Evolutionary conservation across 2,888 invertebrate genomes (phyloP).

Genomic region (Noctuana brunneofusca): DNA sequence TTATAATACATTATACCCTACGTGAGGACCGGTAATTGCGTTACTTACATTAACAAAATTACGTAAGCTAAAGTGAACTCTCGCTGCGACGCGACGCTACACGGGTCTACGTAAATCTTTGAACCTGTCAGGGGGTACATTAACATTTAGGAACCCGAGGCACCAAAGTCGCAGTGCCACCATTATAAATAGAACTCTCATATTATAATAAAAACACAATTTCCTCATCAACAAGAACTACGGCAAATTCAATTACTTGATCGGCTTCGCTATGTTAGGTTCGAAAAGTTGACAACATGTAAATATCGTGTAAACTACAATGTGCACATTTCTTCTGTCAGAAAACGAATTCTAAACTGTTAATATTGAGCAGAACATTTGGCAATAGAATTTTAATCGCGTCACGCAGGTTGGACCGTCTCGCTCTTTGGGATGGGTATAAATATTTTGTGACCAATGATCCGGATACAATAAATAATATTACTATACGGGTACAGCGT

Average conservation of each 20-base stretch:
- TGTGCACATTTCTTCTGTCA: conserved; percentile 66
- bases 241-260: conserved; percentile 65
- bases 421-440: conserved; percentile 24
- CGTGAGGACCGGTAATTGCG: conserved; percentile 65
- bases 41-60: conserved; percentile 60
- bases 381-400: conserved; percentile 50
- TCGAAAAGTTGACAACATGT: conserved; percentile 60
- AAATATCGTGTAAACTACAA: conserved; percentile 51
- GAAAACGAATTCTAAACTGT: conserved; percentile 50
- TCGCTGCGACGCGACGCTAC: conserved; percentile 52
- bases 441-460: conserved; percentile 65
- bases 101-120: conserved; percentile 39
- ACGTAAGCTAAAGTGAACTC: conserved; percentile 63
- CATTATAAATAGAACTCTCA: conserved; percentile 73
- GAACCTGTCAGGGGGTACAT: conserved; percentile 39
- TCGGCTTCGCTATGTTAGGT: conserved; percentile 68
- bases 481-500: conserved; percentile 32
- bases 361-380: conserved; percentile 70
- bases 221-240: conserved; percentile 75
- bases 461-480: conserved; percentile 37
- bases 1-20: conserved; percentile 72
- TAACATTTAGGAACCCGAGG: conserved; percentile 64
- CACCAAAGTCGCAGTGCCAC: conserved; percentile 57
- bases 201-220: conserved; percentile 61
- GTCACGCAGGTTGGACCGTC: conserved; percentile 8